These are phyloP conservation scores for Porites cylindrica DNA, from an alignment of 92 coral and sea anemone species.

Conservation along the genomic window DNA sequence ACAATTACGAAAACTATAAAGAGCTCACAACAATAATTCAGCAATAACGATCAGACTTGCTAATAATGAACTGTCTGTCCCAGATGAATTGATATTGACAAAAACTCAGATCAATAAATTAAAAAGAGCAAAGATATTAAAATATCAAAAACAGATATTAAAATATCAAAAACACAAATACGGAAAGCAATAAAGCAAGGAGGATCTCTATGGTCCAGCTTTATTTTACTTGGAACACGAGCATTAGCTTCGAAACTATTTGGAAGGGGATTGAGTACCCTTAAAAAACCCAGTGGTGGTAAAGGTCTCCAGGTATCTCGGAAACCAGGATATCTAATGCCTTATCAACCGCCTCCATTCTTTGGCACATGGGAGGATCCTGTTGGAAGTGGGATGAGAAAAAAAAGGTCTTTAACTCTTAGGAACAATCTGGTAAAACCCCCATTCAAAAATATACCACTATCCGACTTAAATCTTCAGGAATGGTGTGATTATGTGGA, in stretches of 20 bases:
- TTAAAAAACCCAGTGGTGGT: too few species aligned
- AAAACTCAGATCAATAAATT: not conserved
- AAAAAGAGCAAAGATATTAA: not conserved
- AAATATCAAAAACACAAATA: not conserved
- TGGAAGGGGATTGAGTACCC: not conserved
- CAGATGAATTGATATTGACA: not conserved
- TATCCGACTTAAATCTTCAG: not conserved
- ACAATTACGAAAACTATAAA: not conserved
- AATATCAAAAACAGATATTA: too few species aligned
- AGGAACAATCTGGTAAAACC: not conserved
- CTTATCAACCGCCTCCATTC: not conserved
- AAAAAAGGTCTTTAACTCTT: not conserved
- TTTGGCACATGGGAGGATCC: not conserved
- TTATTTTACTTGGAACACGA: not conserved
- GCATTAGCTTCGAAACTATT: not conserved
- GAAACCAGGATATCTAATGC: not conserved
- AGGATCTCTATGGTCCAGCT: not conserved
- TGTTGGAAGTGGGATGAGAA: not conserved
- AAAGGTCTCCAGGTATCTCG: not conserved
- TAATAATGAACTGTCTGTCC: not conserved
- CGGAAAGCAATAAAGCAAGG: not conserved
- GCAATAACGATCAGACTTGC: not conserved
- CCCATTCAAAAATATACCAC: not conserved
- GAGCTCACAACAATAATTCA: not conserved
- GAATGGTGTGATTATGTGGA: not conserved